Percentiles rank a stretch among this genome's conserved stretches.
phyloP scores from a whole-genome alignment of 2,888 invertebrate genomes.

The Rhingia rostrata region DNA sequence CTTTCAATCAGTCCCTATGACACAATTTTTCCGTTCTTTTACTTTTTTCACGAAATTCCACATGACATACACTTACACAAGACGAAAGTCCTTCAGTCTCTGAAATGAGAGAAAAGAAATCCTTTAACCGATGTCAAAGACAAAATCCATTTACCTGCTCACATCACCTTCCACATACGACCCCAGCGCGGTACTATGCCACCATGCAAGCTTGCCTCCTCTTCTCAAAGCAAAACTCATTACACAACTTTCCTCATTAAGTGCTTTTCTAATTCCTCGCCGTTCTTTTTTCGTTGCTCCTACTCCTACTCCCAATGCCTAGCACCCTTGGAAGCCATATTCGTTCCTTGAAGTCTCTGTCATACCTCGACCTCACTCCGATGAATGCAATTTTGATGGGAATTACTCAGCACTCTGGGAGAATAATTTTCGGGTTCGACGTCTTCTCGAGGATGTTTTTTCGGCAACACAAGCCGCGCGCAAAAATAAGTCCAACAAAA shows the following conservation, averaged over 20 bases:
- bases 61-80: constrained; percentile 21
- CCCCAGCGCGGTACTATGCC: not conserved
- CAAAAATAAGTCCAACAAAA: constrained; percentile 63
- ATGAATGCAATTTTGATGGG: constrained; percentile 71
- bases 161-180: constrained; percentile 50
- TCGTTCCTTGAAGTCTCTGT: constrained; percentile 54
- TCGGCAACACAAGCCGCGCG: constrained; percentile 45
- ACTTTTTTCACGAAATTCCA: constrained; percentile 36
- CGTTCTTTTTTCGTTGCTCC: constrained; percentile 28
- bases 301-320: constrained; percentile 1
- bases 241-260: constrained; percentile 74
- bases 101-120: constrained; percentile 14
- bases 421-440: constrained; percentile 78
- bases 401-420: constrained; percentile 69
- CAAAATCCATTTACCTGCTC: constrained; percentile 62
- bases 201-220: constrained; percentile 17
- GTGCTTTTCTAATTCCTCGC: constrained; percentile 71
- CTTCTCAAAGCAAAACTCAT: constrained; percentile 68
- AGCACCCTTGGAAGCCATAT: constrained; percentile 55
- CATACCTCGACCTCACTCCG: constrained; percentile 53
- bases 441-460: constrained; percentile 76
- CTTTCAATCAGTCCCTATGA: constrained; percentile 31
- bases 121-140: constrained; percentile 63
- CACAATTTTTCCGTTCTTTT: constrained; percentile 15
- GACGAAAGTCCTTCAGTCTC: constrained; percentile 29